phyloP scores from a whole-genome alignment of 2,113 vertebrate genomes.

The Callionymus lyra region DNA sequence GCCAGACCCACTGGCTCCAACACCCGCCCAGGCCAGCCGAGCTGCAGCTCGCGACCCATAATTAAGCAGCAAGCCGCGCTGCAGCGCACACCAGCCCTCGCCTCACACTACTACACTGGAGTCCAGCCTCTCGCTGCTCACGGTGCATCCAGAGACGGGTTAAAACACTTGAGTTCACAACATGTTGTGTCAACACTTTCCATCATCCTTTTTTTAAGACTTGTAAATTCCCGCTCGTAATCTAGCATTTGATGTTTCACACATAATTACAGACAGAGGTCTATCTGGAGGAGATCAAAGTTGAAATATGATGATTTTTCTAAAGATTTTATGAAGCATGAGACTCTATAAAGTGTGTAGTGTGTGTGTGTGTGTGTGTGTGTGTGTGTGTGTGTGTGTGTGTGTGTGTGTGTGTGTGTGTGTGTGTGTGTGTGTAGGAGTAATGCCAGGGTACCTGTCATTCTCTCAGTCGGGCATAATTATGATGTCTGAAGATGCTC shows the following conservation, averaged over 20 bases:
- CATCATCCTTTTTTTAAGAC: constrained; percentile 13
- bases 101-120: constrained; percentile 34
- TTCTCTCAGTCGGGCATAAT: constrained; percentile 55
- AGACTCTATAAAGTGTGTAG: constrained; percentile 9
- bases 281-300: constrained; percentile 22
- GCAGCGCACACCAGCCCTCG: constrained; percentile 41
- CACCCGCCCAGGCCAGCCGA: constrained; percentile 73
- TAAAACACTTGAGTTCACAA: constrained; percentile 8
- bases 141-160: too few species aligned
- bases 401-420: constrained; percentile 37
- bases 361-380: too few species aligned
- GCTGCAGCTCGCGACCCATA: constrained; percentile 70
- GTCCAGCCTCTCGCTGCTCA: constrained; percentile 11
- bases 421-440: constrained; percentile 31
- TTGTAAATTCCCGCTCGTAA: constrained; percentile 14
- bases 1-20: constrained; percentile 80
- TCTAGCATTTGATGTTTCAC: constrained; percentile 17
- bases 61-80: constrained; percentile 67
- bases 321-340: constrained; percentile 29
- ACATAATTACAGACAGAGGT: constrained; percentile 35
- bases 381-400: constrained; percentile 22
- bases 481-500: constrained; percentile 39
- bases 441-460: constrained; percentile 53
- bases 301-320: constrained; percentile 25
- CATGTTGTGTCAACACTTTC: constrained; percentile 13